Base-by-base conservation (phyloP, 2,797 vertebrate species). In the Cossypha caffra region DNA sequence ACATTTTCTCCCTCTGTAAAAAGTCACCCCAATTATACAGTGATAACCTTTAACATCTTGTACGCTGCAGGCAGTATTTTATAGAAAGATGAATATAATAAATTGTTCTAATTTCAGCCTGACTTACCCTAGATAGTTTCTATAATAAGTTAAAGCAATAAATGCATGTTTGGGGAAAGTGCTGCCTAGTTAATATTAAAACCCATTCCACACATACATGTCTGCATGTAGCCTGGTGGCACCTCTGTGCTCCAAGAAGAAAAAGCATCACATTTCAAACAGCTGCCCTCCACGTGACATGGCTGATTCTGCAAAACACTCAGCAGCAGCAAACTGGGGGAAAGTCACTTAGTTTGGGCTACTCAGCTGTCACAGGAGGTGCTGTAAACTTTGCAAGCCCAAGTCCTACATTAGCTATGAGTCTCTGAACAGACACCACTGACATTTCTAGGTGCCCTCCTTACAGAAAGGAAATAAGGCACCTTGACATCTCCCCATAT, bases 401-500 rank as follows among this genome's bases (percentile, higher is more conserved):
- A 93, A 94, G 90, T 83, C 73, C 82, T 78, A 8, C 24, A 1
- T 75, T 77, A 58, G 78, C 81, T 31, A 21, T 4, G 1, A 64
- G 68, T 66, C 68, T 69, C 91, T 78, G 76, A 71, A 68, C 69
- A 96, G 95, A 86, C 37, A 81, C 7, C 79, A 13, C 24, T 92
- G 95, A 96, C 94, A 95, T 93, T 96, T 96, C 85, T 97, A 66
- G 87, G 93, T 69, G 90, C 79, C 66, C 62, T 91, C 89, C 90
- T 93, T 67, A 72, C 69, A 71, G 85, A 59, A 62, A 91, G 67
- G 80, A 97, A 95, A 93, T 86, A 88, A 97, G 38, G 93, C 66
- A 97, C 89, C 89, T 95, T 93, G 94, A 96, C 95, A 97, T 86
- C 95, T 96, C 91, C 76, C 80, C 89, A 84, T 23, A 90, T 90